Evolutionary conservation across 2,113 vertebrate genomes (phyloP).

Genomic region (Pygoscelis antarcticus): DNA sequence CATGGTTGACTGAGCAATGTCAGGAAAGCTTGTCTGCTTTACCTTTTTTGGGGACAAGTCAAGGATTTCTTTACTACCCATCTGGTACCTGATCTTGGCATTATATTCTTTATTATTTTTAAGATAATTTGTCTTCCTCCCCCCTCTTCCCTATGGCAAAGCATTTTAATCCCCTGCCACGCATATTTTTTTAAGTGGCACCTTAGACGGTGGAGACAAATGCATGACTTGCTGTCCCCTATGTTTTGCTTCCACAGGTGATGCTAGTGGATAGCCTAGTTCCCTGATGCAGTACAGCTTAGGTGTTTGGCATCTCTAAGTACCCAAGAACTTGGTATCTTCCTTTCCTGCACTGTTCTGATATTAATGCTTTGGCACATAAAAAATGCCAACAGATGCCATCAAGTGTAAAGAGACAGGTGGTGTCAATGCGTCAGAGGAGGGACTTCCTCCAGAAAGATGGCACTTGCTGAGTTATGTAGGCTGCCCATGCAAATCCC

Average conservation of each 20-base stretch:
- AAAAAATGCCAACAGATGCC: conserved; percentile 75
- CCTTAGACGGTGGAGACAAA: neutral
- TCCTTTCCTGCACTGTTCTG: conserved; percentile 11
- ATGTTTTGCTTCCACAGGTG: neutral
- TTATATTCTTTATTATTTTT: neutral
- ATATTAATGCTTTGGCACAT: conserved; percentile 70
- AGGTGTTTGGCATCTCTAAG: neutral
- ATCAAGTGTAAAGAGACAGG: conserved; percentile 71
- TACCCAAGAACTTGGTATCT: conserved; percentile 9
- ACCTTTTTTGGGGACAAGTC: conserved; percentile 40
- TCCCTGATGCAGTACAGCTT: neutral
- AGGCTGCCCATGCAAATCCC: conserved; percentile 64
- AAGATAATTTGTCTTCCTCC: neutral
- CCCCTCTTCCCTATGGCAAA: neutral
- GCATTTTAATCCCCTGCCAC: neutral
- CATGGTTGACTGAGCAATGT: conserved; percentile 52
- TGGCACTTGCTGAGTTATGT: conserved; percentile 57
- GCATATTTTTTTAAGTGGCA: neutral
- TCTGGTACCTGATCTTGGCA: conserved; percentile 10
- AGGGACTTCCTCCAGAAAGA: conserved; percentile 73
- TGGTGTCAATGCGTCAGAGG: conserved; percentile 71
- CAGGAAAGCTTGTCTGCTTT: conserved; percentile 51
- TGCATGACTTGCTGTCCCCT: neutral
- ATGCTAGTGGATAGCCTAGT: neutral
- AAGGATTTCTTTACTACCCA: conserved; percentile 46